Base-by-base conservation (phyloP, 2,888 invertebrate genomes). In the Linyphia triangularis region DNA sequence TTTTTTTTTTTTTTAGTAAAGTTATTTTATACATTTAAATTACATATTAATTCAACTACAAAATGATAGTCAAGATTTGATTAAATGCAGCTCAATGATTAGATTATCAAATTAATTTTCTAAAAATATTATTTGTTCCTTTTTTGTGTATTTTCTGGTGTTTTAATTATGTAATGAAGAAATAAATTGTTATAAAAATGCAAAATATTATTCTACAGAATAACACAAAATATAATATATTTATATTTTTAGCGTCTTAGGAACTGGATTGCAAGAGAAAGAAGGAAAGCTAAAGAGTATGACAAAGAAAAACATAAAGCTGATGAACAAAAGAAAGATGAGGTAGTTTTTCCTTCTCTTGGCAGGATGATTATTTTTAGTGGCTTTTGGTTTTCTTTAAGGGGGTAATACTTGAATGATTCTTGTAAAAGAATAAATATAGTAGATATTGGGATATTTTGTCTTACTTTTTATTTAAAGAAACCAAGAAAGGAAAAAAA, bases 251-350 rank as follows among this genome's bases (percentile, higher is more conserved):
- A 94, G 91, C 92, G 93, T 65, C 91, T 94, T 22, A 93, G 95
- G 88, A 94, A 95, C 40, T 99, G 98, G 98, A 98, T 98, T 93
- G 94, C 95, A 0, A 94, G 98, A 90, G 98, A 99, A 93, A 95
- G 96, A 19, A 95, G 98, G 92, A 97, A 97, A 93, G 94, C 95
- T 26, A 96, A 97, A 93, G 98, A 99, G 92, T 96, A 97, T 93
- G 97, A 96, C 91, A 96, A 96, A 93, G 96, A 97, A 93, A 95
- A 96, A 88, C 96, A 97, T 92, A 96, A 96, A 91, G 97, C 97
- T 92, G 94, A 96, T 69, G 94, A 96, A 91, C 96, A 96, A 91
- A 96, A 97, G 92, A 96, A 96, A 92, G 98, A 98, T 92, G 94
- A 97, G 88, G 93, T 92, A 88, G 37, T 22, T 28, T 16, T 63